Evolutionary conservation across 2,113 vertebrate species (phyloP).

Genomic region (Ursus arctos): DNA sequence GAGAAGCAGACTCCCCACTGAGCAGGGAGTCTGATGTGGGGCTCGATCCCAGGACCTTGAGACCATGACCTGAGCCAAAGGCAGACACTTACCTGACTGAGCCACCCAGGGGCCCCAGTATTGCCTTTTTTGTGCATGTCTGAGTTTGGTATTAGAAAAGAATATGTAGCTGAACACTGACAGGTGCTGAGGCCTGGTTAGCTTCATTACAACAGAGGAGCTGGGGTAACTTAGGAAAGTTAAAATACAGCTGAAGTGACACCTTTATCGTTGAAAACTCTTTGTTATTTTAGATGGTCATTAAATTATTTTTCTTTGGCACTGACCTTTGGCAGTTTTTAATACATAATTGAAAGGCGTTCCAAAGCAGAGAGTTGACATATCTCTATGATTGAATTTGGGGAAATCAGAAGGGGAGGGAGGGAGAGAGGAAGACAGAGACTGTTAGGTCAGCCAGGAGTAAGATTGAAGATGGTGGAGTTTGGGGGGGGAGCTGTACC

Average conservation of each 20-base stretch:
- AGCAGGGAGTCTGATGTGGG: background rate
- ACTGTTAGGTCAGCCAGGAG: background rate
- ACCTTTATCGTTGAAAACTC: background rate
- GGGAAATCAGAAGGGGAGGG: background rate
- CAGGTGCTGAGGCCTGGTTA: background rate
- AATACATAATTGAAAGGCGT: background rate
- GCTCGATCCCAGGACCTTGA: background rate
- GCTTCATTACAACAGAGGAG: background rate
- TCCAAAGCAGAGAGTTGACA: background rate
- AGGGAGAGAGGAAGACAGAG: background rate
- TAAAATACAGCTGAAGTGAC: background rate
- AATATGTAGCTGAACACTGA: background rate
- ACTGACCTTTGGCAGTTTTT: background rate
- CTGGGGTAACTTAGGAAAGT: background rate
- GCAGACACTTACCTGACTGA: background rate
- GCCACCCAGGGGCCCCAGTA: background rate
- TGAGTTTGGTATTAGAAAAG: background rate
- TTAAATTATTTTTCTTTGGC: conserved; percentile 30
- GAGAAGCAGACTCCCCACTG: background rate
- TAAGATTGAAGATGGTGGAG: background rate
- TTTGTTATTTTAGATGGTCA: background rate
- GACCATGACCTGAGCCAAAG: background rate
- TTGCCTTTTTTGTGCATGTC: background rate
- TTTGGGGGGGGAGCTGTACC: background rate
- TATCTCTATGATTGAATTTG: background rate